Evolutionary conservation across 2,888 invertebrate species (phyloP).

Genomic region (Drosophila imparisetae): DNA sequence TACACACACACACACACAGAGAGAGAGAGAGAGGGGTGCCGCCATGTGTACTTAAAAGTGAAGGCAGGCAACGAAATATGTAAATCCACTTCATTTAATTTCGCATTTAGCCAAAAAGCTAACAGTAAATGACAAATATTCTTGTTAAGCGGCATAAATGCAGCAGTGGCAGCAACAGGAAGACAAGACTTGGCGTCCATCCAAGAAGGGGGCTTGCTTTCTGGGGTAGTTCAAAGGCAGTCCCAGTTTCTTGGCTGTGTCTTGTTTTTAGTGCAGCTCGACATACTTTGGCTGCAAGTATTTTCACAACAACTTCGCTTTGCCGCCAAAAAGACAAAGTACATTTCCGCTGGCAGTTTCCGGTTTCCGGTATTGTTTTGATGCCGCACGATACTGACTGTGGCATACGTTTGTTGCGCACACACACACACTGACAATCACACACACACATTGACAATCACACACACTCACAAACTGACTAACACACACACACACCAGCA

Average conservation of each 20-base stretch:
- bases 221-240: not conserved
- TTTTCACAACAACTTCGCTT: slow-evolving; percentile 68
- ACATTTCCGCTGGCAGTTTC: slow-evolving; percentile 80
- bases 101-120: slow-evolving; percentile 81
- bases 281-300: slow-evolving; percentile 75
- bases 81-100: slow-evolving; percentile 82
- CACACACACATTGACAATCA: slow-evolving; percentile 1
- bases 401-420: slow-evolving; percentile 13
- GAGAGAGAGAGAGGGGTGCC: slow-evolving; percentile 13
- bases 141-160: slow-evolving; percentile 76
- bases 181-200: slow-evolving; percentile 60
- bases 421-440: not conserved
- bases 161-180: slow-evolving; percentile 31
- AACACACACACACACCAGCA: not conserved
- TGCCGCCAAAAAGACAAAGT: slow-evolving; percentile 80
- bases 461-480: no score
- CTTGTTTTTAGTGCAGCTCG: slow-evolving; percentile 65
- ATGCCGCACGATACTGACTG: slow-evolving; percentile 41
- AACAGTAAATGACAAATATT: slow-evolving; percentile 82
- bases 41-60: slow-evolving; percentile 75
- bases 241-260: slow-evolving; percentile 32
- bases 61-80: slow-evolving; percentile 73
- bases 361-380: slow-evolving; percentile 76
- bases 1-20: slow-evolving; percentile 28
- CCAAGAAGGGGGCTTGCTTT: slow-evolving; percentile 37